These are phyloP conservation scores for Gyrodactylus salaris DNA, from an alignment of 1,140 invertebrate genomes.

Conservation along the genomic window DNA sequence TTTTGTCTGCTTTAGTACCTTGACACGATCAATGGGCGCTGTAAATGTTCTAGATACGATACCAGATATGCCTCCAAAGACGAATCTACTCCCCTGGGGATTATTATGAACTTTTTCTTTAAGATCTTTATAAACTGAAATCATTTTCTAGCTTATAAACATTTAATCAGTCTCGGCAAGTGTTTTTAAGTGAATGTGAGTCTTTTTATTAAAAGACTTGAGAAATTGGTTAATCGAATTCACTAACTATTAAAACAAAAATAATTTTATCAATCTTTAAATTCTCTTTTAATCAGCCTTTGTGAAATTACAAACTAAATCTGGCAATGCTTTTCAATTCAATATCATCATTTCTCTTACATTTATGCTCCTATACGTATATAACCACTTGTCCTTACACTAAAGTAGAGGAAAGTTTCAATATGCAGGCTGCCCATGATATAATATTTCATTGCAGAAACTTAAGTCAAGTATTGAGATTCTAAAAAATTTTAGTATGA, in stretches of 20 bases:
- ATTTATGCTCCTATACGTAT: slow-evolving; percentile 10
- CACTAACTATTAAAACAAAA: not conserved
- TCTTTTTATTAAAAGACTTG: too few species aligned
- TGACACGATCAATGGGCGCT: slow-evolving; percentile 7
- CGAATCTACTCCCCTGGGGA: not conserved
- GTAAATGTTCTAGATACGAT: slow-evolving; percentile 4
- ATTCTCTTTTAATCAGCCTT: too few species aligned
- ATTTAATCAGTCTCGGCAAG: not conserved
- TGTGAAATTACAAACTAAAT: too few species aligned
- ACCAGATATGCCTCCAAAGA: slow-evolving; percentile 4
- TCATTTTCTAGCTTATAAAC: not conserved
- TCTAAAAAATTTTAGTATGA: slow-evolving; percentile 42
- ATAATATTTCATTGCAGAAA: slow-evolving; percentile 51
- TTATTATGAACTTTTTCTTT: not conserved
- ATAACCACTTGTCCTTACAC: slow-evolving; percentile 62
- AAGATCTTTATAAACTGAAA: not conserved
- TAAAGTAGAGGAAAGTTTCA: slow-evolving; percentile 98
- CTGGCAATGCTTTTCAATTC: not conserved
- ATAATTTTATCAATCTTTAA: too few species aligned
- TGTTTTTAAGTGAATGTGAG: too few species aligned
- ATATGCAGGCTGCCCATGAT: slow-evolving; percentile 80
- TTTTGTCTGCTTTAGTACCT: slow-evolving; percentile 1
- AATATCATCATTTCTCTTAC: not conserved
- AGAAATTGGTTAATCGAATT: not conserved
- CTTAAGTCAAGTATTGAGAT: slow-evolving; percentile 34